Percentiles rank a stretch among this genome's conserved stretches.
Conservation (phyloP, 2,113 vertebrate genomes). For the Manacus vitellinus region DNA sequence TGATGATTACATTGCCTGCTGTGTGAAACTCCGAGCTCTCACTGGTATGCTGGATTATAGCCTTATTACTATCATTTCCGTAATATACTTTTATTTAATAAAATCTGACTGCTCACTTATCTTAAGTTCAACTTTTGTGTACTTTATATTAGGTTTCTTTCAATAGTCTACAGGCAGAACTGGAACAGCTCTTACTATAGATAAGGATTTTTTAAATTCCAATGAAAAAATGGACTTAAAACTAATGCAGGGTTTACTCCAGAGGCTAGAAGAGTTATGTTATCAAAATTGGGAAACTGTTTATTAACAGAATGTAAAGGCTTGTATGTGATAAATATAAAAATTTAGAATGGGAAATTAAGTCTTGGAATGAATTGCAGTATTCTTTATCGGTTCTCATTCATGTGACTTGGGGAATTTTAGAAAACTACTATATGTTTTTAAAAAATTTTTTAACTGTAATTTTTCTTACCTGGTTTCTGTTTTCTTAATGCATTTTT, state of each 20-base stretch:
- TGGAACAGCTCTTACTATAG: background rate
- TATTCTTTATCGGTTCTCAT: background rate
- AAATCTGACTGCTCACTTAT: background rate
- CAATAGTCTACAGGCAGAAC: background rate
- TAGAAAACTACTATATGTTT: background rate
- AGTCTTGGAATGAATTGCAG: background rate
- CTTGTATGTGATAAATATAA: background rate
- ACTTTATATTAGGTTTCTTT: background rate
- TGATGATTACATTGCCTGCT: conserved; percentile 92
- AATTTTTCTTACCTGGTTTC: background rate
- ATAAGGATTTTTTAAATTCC: background rate
- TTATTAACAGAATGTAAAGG: background rate
- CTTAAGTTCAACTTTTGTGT: background rate
- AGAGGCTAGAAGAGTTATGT: background rate
- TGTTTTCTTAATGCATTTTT: conserved; percentile 3
- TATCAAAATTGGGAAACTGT: background rate
- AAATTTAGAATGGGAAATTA: background rate
- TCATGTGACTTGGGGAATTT: background rate
- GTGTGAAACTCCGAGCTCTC: conserved; percentile 86
- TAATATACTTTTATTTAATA: background rate
- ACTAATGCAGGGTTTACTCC: background rate
- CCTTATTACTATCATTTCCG: background rate
- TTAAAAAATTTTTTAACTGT: rapidly evolving
- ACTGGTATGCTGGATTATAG: conserved; percentile 79
- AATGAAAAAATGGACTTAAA: background rate